Conservation (phyloP, 1,140 invertebrate genomes). For the Cherax destructor region DNA sequence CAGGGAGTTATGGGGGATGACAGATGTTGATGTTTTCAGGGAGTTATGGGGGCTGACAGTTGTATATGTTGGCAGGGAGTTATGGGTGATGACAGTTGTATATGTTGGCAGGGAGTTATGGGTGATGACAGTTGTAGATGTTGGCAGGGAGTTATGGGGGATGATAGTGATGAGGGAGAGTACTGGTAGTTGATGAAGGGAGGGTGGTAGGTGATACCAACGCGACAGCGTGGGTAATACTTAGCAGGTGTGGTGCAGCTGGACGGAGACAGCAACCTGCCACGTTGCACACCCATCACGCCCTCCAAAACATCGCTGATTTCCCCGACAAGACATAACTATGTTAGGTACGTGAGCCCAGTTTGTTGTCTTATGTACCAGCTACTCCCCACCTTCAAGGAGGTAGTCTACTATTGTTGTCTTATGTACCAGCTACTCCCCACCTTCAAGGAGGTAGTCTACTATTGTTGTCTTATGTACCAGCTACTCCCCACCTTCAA, state of each 20-base stretch:
- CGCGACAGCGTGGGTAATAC: not conserved
- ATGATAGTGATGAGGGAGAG: not conserved
- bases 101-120: too few relatives aligned
- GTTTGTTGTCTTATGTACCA: too few relatives aligned
- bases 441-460: too few relatives aligned
- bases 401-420: too few relatives aligned
- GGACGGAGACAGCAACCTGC: constrained; percentile 20
- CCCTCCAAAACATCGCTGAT: not conserved
- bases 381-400: too few relatives aligned
- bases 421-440: too few relatives aligned
- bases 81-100: not conserved
- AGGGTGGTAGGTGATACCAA: not conserved
- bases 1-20: not conserved
- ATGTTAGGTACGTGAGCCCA: too few relatives aligned
- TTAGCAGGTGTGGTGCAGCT: constrained; percentile 9
- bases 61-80: too few relatives aligned
- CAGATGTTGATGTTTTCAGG: not conserved
- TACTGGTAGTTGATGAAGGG: not conserved
- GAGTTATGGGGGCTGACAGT: too few relatives aligned
- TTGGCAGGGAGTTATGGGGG: not conserved
- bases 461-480: too few relatives aligned
- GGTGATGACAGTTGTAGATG: too few relatives aligned
- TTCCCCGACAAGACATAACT: not conserved
- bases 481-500: too few relatives aligned
- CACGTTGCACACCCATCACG: constrained; percentile 7